These are phyloP conservation scores for Periplaneta americana DNA, from an alignment of 1,140 invertebrate species.

Conservation along the genomic window DNA sequence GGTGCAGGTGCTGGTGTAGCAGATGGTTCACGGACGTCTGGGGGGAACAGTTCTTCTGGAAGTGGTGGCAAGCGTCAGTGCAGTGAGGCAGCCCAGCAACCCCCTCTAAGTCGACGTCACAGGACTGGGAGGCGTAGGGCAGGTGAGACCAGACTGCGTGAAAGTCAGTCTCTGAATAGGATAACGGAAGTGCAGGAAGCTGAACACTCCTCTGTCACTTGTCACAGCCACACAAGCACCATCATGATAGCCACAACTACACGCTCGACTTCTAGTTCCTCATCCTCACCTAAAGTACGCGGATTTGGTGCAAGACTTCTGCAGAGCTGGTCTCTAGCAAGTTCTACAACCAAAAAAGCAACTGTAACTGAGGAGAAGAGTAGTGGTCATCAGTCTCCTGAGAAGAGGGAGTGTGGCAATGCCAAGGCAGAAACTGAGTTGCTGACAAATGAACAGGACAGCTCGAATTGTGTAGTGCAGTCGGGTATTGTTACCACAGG, in stretches of 20 bases:
- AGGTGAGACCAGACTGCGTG: constrained; percentile 62
- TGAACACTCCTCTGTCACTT: constrained; percentile 30
- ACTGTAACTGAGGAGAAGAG: not conserved
- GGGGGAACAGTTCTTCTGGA: constrained; percentile 18
- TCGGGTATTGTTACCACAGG: not conserved
- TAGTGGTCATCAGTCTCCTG: not conserved
- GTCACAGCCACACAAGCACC: not conserved
- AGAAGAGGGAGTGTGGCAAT: too few species aligned
- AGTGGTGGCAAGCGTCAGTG: constrained; percentile 26
- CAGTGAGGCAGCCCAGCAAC: constrained; percentile 15
- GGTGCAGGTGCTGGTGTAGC: not conserved
- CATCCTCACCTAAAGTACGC: constrained; percentile 37
- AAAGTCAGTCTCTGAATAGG: constrained; percentile 74
- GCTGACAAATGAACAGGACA: too few species aligned
- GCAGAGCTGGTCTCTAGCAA: constrained; percentile 31
- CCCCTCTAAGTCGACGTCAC: constrained; percentile 36
- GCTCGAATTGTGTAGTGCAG: not conserved
- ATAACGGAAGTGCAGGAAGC: constrained; percentile 73
- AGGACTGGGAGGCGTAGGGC: constrained; percentile 49
- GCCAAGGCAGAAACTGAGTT: too few species aligned
- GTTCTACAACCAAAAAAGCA: not conserved
- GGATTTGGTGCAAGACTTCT: constrained; percentile 41
- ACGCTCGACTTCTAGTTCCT: constrained; percentile 23
- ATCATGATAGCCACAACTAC: not conserved
- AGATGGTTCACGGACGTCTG: constrained; percentile 15